Evolutionary conservation across 2,113 vertebrate genomes (phyloP).

Genomic region (Trinectes maculatus): DNA sequence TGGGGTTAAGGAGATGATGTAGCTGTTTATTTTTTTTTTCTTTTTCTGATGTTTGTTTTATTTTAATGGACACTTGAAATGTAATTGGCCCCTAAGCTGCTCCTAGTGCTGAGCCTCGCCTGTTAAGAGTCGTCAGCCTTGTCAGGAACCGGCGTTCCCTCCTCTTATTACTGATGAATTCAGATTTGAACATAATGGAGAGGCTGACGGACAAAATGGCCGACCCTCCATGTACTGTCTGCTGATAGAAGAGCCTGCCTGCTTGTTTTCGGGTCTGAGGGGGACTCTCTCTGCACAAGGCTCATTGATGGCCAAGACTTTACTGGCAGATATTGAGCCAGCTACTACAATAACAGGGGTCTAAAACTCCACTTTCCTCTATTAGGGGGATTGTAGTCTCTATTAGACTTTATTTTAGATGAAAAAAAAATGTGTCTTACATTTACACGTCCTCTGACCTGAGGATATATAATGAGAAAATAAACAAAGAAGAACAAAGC

Average conservation of each 20-base stretch:
- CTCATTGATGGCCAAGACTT: constrained; percentile 56
- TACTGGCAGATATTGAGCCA: constrained; percentile 64
- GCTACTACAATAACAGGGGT: constrained; percentile 68
- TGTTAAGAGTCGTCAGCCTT: constrained; percentile 59
- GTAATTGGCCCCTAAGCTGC: constrained; percentile 73
- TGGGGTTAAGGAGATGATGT: constrained; percentile 40
- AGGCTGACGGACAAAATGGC: neutral
- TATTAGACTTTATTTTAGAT: constrained; percentile 67
- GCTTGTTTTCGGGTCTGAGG: neutral
- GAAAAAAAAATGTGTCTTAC: constrained; percentile 75
- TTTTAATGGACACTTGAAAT: constrained; percentile 75
- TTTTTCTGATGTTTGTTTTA: constrained; percentile 37
- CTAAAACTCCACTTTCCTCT: constrained; percentile 66
- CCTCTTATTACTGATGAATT: neutral
- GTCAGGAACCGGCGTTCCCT: constrained; percentile 36
- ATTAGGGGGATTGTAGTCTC: constrained; percentile 57
- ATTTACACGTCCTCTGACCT: constrained; percentile 52
- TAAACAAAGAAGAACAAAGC: constrained; percentile 58
- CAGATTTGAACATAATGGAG: neutral
- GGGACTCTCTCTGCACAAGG: constrained; percentile 43
- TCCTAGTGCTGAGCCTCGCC: constrained; percentile 75
- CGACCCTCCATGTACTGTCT: neutral
- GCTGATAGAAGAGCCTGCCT: neutral
- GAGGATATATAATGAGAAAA: constrained; percentile 54
- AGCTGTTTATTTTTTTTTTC: constrained; percentile 62